Conservation (phyloP, 2,888 invertebrate genomes). For the Steinernema scapterisci region DNA sequence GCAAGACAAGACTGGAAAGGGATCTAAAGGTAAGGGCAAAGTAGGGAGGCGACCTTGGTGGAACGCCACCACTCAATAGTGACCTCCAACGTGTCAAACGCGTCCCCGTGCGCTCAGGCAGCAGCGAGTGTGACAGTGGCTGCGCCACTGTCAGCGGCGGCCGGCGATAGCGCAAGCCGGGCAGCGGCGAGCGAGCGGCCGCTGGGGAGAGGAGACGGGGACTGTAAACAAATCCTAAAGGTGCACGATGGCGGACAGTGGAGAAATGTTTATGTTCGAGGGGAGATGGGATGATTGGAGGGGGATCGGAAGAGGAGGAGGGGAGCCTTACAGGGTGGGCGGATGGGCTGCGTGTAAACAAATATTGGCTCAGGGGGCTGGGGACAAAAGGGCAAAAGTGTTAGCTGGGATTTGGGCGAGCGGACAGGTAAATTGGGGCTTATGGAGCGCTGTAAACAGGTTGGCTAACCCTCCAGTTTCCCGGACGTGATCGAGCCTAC, state of each 20-base stretch:
- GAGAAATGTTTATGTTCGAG: slow-evolving; percentile 10
- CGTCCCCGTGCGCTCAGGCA: not conserved
- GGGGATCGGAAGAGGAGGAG: not conserved
- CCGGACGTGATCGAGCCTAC: no score
- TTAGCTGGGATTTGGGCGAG: not conserved
- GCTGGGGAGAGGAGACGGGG: not conserved
- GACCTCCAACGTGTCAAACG: slow-evolving; percentile 33
- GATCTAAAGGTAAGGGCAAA: not conserved
- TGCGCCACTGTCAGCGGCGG: no score
- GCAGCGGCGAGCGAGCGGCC: not conserved
- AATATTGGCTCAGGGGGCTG: not conserved
- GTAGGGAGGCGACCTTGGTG: slow-evolving; percentile 17
- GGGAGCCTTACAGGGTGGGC: not conserved
- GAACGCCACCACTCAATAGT: not conserved
- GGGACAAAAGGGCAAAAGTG: slow-evolving; percentile 9
- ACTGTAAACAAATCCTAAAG: slow-evolving; percentile 11
- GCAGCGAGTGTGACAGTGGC: no score
- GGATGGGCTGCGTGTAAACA: not conserved
- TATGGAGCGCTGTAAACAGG: not conserved
- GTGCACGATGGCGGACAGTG: slow-evolving; percentile 1
- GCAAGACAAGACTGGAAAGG: no score
- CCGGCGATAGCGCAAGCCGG: not conserved
- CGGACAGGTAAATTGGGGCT: not conserved
- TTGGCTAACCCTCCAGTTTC: no score
- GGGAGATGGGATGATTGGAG: no score